Percentiles rank a stretch among this genome's conserved stretches.
These are phyloP conservation scores for Pelusios castaneus DNA, from an alignment of 2,113 vertebrate genomes.

Conservation along the genomic window DNA sequence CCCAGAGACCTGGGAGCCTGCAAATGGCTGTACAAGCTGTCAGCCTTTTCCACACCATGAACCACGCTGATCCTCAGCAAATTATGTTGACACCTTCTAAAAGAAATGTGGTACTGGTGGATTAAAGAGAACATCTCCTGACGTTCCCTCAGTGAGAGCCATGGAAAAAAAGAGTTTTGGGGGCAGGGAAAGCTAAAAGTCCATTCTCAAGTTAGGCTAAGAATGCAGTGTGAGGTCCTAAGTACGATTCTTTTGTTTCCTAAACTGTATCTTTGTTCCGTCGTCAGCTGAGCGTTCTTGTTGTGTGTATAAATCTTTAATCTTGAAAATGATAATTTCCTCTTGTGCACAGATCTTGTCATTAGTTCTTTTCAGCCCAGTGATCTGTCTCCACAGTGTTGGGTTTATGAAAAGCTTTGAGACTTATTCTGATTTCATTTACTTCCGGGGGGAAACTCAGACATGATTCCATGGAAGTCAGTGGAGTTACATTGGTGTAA, in stretches of 20 bases:
- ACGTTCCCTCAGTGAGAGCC: neutral
- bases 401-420: neutral
- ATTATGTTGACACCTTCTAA: constrained; percentile 37
- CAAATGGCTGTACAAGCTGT: constrained; percentile 19
- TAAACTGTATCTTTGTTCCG: neutral
- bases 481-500: neutral
- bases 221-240: neutral
- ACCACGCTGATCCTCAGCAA: constrained; percentile 20
- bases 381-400: neutral
- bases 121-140: constrained; percentile 18
- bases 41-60: constrained; percentile 14
- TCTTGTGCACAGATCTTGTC: neutral
- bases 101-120: constrained; percentile 20
- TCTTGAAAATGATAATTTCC: neutral
- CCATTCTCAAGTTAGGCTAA: constrained; percentile 29
- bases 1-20: constrained; percentile 30
- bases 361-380: neutral
- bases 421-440: neutral
- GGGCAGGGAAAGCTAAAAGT: neutral
- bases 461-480: neutral
- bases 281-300: neutral
- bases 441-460: neutral
- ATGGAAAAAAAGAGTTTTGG: neutral
- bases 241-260: neutral
- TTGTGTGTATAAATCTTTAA: neutral